Conservation (phyloP, 1,140 invertebrate species). For the Berghia stephanieae region DNA sequence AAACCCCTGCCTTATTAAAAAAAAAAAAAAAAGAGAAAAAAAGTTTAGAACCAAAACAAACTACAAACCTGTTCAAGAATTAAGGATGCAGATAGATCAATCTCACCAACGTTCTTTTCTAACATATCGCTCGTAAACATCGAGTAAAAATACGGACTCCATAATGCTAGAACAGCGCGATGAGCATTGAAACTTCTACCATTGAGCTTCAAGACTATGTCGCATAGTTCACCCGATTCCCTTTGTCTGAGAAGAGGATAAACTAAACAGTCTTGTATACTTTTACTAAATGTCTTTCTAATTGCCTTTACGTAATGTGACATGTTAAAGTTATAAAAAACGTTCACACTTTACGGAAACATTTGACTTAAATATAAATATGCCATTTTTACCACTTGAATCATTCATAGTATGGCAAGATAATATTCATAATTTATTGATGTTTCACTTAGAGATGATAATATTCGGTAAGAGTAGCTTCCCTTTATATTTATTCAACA, state of each 20-base stretch:
- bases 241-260: constrained; percentile 54
- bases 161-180: constrained; percentile 56
- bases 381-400: not conserved
- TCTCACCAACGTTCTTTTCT: constrained; percentile 71
- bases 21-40: not conserved
- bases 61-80: constrained; percentile 42
- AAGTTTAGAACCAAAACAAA: not conserved
- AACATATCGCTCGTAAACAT: constrained; percentile 65
- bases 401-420: not conserved
- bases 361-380: not conserved
- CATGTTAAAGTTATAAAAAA: no score
- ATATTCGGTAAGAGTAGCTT: not conserved
- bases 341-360: no score
- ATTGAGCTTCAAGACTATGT: constrained; percentile 55
- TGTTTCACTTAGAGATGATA: no score
- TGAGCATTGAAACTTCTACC: constrained; percentile 53
- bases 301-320: constrained; percentile 60
- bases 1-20: no score
- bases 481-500: constrained; percentile 26
- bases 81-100: constrained; percentile 73
- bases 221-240: constrained; percentile 63
- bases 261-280: constrained; percentile 55
- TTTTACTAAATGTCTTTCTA: constrained; percentile 56
- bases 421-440: not conserved
- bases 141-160: constrained; percentile 63